A percentile compares a stretch with the other conserved stretches of the same genome.
These are phyloP conservation scores for Diarsia brunnea DNA, from an alignment of 2,888 invertebrate genomes.

Conservation along the genomic window DNA sequence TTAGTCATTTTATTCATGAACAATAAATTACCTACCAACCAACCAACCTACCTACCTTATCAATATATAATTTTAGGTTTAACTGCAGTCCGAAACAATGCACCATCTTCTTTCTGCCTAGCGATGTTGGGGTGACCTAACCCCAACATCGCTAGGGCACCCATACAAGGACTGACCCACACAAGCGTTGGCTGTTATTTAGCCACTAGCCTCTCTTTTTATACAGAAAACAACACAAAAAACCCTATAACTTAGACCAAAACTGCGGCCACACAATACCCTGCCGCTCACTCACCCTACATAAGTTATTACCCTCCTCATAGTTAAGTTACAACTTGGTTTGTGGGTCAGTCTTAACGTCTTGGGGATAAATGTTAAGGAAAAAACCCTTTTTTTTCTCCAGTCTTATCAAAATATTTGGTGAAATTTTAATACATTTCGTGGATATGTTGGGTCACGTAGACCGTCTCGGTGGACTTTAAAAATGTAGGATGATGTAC, in stretches of 20 bases:
- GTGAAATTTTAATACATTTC: constrained; percentile 62
- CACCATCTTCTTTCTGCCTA: not conserved
- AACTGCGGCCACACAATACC: constrained; percentile 74
- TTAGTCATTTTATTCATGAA: no score
- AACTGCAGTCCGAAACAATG: not conserved
- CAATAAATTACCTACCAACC: no score
- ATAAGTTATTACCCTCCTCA: constrained; percentile 84
- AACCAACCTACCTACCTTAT: no score
- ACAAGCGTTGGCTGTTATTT: not conserved
- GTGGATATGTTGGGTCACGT: constrained; percentile 46
- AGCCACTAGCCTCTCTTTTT: not conserved
- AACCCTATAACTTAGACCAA: constrained; percentile 65
- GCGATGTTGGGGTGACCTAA: no score
- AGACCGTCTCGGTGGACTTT: constrained; percentile 38
- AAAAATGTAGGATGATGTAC: constrained; percentile 53
- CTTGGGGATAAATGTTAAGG: constrained; percentile 82
- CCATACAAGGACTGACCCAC: not conserved
- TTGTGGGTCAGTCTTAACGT: constrained; percentile 82
- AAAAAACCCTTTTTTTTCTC: constrained; percentile 63
- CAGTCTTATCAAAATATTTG: constrained; percentile 59
- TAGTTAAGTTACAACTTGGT: constrained; percentile 84
- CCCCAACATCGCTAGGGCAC: no score
- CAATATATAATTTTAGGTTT: not conserved
- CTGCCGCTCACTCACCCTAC: constrained; percentile 79
- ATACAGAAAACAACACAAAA: not conserved